These are phyloP conservation scores for Nesospiza acunhae DNA, from an alignment of 2,113 vertebrate genomes.

Conservation along the genomic window DNA sequence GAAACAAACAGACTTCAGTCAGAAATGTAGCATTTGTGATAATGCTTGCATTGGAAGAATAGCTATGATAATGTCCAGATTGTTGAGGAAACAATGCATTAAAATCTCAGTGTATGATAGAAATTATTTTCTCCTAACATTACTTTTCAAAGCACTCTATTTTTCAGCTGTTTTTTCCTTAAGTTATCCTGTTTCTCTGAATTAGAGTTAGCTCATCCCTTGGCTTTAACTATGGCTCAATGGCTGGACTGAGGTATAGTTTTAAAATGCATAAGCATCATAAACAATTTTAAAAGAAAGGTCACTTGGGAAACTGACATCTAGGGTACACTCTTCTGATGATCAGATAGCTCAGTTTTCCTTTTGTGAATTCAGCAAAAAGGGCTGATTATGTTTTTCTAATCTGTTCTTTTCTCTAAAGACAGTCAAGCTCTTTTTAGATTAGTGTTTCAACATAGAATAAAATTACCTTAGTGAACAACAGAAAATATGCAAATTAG, in stretches of 20 bases:
- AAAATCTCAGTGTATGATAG: neutral
- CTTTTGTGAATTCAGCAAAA: neutral
- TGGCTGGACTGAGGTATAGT: neutral
- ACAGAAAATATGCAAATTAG: constrained; percentile 18
- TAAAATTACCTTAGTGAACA: neutral
- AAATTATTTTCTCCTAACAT: neutral
- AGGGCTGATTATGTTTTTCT: neutral
- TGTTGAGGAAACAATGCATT: neutral
- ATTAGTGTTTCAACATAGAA: neutral
- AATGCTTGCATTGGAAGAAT: neutral
- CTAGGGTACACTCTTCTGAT: neutral
- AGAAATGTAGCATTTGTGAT: neutral
- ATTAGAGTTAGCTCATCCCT: neutral
- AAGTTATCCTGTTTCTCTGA: neutral
- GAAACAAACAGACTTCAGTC: neutral
- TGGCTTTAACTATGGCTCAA: neutral
- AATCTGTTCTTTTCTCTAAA: constrained; percentile 20
- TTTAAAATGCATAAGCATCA: neutral
- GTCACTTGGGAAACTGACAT: neutral
- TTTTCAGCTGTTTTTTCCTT: neutral
- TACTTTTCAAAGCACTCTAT: neutral
- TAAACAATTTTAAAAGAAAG: neutral
- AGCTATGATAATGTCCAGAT: neutral
- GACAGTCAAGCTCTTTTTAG: neutral
- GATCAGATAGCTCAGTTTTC: neutral